Conservation (phyloP, 2,888 invertebrate species). For the Eupithecia subfuscata region DNA sequence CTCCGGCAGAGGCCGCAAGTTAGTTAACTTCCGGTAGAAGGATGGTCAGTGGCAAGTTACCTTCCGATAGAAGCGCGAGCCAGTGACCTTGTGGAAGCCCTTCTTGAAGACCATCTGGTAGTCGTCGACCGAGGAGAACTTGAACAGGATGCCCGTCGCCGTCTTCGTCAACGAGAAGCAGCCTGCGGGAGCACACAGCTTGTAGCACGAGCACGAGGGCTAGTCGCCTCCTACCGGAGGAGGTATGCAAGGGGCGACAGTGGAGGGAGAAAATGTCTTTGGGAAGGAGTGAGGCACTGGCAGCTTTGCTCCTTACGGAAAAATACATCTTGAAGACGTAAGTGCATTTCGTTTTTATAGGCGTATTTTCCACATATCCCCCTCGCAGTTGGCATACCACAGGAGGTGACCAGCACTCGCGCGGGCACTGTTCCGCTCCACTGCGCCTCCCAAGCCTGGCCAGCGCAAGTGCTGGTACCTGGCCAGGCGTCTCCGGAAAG, state of each 20-base stretch:
- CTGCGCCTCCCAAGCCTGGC: background rate
- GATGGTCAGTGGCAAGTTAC: slow-evolving; percentile 68
- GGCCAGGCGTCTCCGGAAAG: background rate
- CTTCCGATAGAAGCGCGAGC: slow-evolving; percentile 93
- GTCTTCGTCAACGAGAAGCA: slow-evolving; percentile 94
- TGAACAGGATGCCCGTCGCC: slow-evolving; percentile 94
- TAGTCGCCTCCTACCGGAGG: background rate
- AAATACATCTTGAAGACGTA: background rate
- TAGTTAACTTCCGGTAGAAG: slow-evolving; percentile 30
- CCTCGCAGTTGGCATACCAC: background rate
- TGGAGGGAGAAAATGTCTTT: background rate
- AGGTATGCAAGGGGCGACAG: background rate
- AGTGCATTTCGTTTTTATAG: background rate
- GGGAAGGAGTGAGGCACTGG: background rate
- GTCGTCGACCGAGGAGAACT: slow-evolving; percentile 94
- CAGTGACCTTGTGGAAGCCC: slow-evolving; percentile 94
- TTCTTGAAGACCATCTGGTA: slow-evolving; percentile 94
- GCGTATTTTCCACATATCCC: background rate
- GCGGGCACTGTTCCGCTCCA: no score
- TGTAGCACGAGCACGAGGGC: background rate
- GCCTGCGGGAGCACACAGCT: slow-evolving; percentile 64
- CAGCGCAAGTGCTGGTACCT: background rate
- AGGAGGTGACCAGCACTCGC: background rate
- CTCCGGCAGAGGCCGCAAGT: background rate
- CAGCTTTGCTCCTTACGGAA: no score